phyloP scores from a whole-genome alignment of 2,888 invertebrate genomes.

The Eupithecia insigniata region DNA sequence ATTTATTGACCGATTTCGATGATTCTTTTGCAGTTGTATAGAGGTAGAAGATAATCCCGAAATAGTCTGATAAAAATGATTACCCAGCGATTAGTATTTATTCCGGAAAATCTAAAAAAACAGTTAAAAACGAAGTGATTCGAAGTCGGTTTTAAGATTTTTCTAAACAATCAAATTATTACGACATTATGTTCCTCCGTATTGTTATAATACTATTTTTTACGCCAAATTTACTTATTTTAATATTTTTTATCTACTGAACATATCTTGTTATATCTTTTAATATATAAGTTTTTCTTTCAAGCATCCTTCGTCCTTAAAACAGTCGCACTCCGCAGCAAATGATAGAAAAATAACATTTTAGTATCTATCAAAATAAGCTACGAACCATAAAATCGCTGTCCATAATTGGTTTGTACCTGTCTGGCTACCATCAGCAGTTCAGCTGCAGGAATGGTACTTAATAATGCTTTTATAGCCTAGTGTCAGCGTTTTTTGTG shows the following conservation, averaged over 20 bases:
- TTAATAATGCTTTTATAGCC: conserved; percentile 5
- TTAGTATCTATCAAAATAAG: conserved; percentile 32
- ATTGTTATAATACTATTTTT: not conserved
- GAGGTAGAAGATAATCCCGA: no score
- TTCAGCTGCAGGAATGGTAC: not conserved
- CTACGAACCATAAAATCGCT: conserved; percentile 26
- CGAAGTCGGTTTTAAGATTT: no score
- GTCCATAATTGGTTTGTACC: conserved; percentile 34
- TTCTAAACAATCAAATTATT: no score
- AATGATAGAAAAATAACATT: conserved; percentile 24
- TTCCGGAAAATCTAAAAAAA: no score
- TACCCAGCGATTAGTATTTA: no score
- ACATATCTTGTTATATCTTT: not conserved
- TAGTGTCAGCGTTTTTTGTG: not conserved
- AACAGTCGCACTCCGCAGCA: conserved; percentile 7
- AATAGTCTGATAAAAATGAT: no score
- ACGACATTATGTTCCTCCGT: not conserved
- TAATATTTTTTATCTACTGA: not conserved
- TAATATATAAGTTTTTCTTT: not conserved
- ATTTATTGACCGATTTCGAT: no score
- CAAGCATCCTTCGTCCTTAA: not conserved
- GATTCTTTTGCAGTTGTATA: no score
- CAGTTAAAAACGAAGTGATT: no score
- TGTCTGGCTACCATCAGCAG: conserved; percentile 2
- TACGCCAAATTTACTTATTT: not conserved